These are phyloP conservation scores for Cygnus atratus DNA, from an alignment of 2,113 vertebrate species.

Conservation along the genomic window DNA sequence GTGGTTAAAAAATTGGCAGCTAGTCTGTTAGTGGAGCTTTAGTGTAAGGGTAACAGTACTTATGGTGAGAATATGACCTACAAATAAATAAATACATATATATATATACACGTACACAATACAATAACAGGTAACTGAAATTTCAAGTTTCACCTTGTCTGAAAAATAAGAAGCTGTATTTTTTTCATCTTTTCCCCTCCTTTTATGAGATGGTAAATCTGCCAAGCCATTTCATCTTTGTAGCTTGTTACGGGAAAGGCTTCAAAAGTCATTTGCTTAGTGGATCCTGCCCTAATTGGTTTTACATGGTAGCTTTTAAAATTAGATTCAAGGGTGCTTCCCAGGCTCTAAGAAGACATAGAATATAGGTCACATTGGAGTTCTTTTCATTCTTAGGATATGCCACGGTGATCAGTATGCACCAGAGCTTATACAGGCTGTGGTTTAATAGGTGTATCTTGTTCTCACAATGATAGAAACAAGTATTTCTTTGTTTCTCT, in stretches of 20 bases:
- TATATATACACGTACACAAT: too few species aligned
- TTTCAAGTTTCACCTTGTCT: neutral
- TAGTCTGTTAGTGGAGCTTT: neutral
- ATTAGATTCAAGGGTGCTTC: conserved; percentile 66
- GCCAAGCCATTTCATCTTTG: neutral
- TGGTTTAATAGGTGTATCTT: conserved; percentile 16
- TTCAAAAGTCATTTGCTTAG: conserved; percentile 26
- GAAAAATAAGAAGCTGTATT: too few species aligned
- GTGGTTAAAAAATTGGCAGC: neutral
- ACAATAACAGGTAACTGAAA: neutral
- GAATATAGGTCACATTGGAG: conserved; percentile 66
- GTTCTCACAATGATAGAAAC: conserved; percentile 58
- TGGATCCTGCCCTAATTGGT: conserved; percentile 50
- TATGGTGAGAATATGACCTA: neutral
- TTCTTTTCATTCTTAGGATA: conserved; percentile 64
- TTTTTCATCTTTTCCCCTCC: neutral
- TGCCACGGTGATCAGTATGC: conserved; percentile 25
- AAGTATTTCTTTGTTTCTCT: conserved; percentile 62
- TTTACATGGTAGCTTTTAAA: conserved; percentile 65
- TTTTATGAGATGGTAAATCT: neutral
- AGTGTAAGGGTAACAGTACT: neutral
- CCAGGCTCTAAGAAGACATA: conserved; percentile 58
- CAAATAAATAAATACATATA: neutral
- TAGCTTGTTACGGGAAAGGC: conserved; percentile 10
- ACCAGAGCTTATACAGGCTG: conserved; percentile 15